phyloP scores from a whole-genome alignment of 2,797 vertebrate species.

The Nannoperca obscura region DNA sequence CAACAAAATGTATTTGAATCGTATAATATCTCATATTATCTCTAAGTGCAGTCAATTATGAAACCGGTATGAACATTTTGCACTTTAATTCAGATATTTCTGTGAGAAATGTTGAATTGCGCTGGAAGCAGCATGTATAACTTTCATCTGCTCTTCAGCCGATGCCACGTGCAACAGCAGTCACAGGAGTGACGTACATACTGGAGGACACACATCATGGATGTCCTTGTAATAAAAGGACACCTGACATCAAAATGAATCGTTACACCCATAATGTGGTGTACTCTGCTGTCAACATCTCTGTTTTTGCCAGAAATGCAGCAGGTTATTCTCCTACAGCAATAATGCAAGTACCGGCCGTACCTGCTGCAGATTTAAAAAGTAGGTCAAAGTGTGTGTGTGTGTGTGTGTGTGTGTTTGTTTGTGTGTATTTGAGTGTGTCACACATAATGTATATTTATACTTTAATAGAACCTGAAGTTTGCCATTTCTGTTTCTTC shows the following conservation, averaged over 20 bases:
- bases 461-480: neutral
- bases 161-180: constrained; percentile 30
- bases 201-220: constrained; percentile 37
- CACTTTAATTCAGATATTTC: neutral
- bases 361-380: constrained; percentile 49
- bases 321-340: constrained; percentile 65
- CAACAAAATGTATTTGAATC: neutral
- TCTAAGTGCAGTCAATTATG: neutral
- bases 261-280: constrained; percentile 48
- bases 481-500: neutral
- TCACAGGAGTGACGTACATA: constrained; percentile 51
- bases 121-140: neutral
- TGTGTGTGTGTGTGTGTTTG: neutral
- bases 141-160: constrained; percentile 54
- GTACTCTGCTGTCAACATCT: constrained; percentile 68
- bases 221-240: constrained; percentile 54
- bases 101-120: neutral
- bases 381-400: constrained; percentile 39
- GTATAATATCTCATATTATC: neutral
- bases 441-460: neutral
- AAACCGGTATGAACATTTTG: neutral
- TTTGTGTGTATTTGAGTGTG: neutral
- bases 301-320: constrained; percentile 63
- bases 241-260: accelerated
- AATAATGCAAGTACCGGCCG: constrained; percentile 40